Conservation (phyloP, 2,797 vertebrate species). For the Rhinogobio ventralis region DNA sequence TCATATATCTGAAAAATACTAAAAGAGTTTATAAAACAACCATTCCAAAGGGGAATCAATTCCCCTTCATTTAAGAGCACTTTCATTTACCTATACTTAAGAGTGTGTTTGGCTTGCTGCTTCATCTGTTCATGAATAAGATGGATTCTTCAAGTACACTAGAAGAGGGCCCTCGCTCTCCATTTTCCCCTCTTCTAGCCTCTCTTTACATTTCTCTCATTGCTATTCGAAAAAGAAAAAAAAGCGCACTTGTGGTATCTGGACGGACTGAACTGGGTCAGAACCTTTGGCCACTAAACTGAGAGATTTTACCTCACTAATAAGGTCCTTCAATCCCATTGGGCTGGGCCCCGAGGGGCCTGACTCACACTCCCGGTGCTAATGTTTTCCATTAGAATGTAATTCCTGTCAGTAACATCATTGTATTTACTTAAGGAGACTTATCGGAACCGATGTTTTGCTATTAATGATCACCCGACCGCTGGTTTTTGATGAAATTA, state of each 20-base stretch:
- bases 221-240: neutral
- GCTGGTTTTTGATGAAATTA: conserved; percentile 43
- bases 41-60: neutral
- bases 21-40: neutral
- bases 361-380: conserved; percentile 21
- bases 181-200: conserved; percentile 10
- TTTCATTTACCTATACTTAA: conserved; percentile 22
- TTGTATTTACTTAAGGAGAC: conserved; percentile 45
- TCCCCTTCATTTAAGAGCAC: neutral
- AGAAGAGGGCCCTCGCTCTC: neutral
- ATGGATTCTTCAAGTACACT: conserved; percentile 15
- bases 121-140: conserved; percentile 11
- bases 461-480: conserved; percentile 27
- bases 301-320: conserved; percentile 46
- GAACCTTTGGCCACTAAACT: conserved; percentile 47
- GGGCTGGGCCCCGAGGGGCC: conserved; percentile 11
- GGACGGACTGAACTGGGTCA: conserved; percentile 57
- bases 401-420: conserved; percentile 44
- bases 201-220: conserved; percentile 11
- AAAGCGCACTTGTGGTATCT: conserved; percentile 42
- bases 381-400: conserved; percentile 48
- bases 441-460: conserved; percentile 23
- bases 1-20: neutral
- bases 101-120: neutral
- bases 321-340: conserved; percentile 47